phyloP scores from a whole-genome alignment of 2,797 vertebrate genomes.

The Ficedula albicollis region DNA sequence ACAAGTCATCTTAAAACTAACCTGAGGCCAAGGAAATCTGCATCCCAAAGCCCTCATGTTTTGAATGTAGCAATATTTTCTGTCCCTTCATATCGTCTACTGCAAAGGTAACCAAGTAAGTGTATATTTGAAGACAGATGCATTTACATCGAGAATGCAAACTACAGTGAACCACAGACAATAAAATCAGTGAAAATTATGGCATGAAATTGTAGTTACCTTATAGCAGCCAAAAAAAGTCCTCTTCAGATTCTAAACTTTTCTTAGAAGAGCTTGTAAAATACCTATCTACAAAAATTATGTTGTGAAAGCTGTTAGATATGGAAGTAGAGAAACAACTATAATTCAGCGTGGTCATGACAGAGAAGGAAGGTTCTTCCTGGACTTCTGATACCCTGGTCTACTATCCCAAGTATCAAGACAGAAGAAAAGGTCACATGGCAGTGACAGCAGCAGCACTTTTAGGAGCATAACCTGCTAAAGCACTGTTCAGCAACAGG shows the following conservation, averaged over 20 bases:
- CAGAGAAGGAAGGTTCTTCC: not conserved
- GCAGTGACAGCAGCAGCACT: not conserved
- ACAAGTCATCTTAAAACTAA: not conserved
- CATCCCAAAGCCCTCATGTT: not conserved
- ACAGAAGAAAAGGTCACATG: not conserved
- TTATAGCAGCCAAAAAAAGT: not conserved
- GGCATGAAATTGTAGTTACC: not conserved
- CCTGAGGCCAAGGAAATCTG: not conserved
- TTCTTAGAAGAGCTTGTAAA: not conserved
- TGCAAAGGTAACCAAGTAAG: not conserved
- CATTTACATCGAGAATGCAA: not conserved
- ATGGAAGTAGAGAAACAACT: not conserved
- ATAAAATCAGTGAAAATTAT: not conserved
- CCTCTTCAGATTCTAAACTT: not conserved
- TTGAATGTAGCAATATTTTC: not conserved
- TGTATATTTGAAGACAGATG: not conserved
- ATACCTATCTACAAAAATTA: not conserved
- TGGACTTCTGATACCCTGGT: not conserved
- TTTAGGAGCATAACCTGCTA: not conserved
- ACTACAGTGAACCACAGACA: not conserved
- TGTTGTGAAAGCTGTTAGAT: not conserved
- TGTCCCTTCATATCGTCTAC: not conserved
- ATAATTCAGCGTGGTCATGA: not conserved
- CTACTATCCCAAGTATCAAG: not conserved
- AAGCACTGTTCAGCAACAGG: not conserved